A percentile compares a stretch with the other conserved stretches of the same genome.
Evolutionary conservation across 2,888 invertebrate genomes (phyloP).

Genomic region (Eupelmus urozonus): DNA sequence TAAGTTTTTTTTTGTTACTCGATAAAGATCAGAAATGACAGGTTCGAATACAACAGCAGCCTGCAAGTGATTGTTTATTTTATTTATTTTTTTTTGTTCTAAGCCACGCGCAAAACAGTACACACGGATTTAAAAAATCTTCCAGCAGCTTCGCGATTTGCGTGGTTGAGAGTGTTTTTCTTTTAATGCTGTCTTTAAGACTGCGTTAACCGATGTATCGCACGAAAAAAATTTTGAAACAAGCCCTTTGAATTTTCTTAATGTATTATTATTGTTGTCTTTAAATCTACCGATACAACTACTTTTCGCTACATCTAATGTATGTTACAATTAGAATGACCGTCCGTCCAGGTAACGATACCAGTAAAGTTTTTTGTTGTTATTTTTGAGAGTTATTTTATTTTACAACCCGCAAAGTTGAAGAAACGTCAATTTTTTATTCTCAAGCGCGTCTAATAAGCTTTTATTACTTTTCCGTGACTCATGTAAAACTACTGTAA

Average conservation of each 20-base stretch:
- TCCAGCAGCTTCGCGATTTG: constrained; percentile 26
- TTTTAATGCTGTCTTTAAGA: constrained; percentile 25
- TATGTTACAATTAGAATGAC: constrained; percentile 70
- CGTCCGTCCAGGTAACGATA: constrained; percentile 61
- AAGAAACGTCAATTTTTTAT: constrained; percentile 45
- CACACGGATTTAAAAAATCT: constrained; percentile 42
- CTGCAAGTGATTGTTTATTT: constrained; percentile 56
- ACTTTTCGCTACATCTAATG: constrained; percentile 66
- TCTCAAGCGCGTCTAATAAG: constrained; percentile 14
- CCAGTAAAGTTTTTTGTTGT: constrained; percentile 51
- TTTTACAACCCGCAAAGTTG: constrained; percentile 50
- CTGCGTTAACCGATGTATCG: constrained; percentile 36
- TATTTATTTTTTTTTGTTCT: constrained; percentile 46
- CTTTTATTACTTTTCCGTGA: constrained; percentile 21
- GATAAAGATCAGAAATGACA: constrained; percentile 51
- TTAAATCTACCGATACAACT: constrained; percentile 65
- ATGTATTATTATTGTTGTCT: constrained; percentile 66
- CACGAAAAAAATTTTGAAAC: constrained; percentile 52
- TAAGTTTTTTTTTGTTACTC: constrained; percentile 40
- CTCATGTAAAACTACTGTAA: constrained; percentile 15
- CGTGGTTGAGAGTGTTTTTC: background rate
- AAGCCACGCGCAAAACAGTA: constrained; percentile 46
- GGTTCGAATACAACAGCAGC: constrained; percentile 50
- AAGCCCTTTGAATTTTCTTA: constrained; percentile 55
- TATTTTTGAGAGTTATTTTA: constrained; percentile 44